Evolutionary conservation across 2,888 invertebrate species (phyloP), one percentile per base, ranked within the genome.

Genomic region (Ypsolopha scabrella): DNA sequence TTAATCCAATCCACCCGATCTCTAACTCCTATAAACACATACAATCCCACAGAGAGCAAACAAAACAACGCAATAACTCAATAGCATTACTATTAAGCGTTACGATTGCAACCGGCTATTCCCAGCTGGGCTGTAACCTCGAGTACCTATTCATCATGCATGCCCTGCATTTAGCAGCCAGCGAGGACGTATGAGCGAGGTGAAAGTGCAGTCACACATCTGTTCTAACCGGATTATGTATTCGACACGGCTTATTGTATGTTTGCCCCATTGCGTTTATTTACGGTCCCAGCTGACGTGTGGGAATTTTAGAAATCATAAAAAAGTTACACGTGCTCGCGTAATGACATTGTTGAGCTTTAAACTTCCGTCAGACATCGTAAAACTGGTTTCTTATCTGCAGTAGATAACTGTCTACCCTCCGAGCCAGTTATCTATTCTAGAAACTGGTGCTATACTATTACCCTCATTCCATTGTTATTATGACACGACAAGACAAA

Each of bases 161-260:
- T 43, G 43, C 43, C 43, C 43, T 43, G 43, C 24, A 43, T 43
- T 13, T 43, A 24, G 43, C 43, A 43, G 62, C 58, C 60, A 62
- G 68, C 47, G 37, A 65, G 73, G 71, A 63, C 72, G 69, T 24
- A 24, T 24, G 24, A 24, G 24, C 14, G 70, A 75, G 77, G 80
- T 80, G 80, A 80, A 80, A 81, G 80, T 76, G 72, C 67, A 47
- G 10, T 14, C 45, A 45, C 45, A 45, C 45, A 34, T 47, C 47
- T 36, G 47, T 35, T 7, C 47, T n/a, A 43, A 43, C 43, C 43
- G n/a, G 47, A 37, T 35, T 36, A 47, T 47, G n/a, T 47, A 47
- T 47, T 47, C 47, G 47, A 13, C 13, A 47, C 47, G 13, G 36
- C 47, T 11, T 24, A 47, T 47, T 47, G 47, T 47, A 24, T 4